Evolutionary conservation across 2,113 vertebrate genomes (phyloP), one percentile per base, ranked within the genome.

Genomic region (Spea bombifrons): DNA sequence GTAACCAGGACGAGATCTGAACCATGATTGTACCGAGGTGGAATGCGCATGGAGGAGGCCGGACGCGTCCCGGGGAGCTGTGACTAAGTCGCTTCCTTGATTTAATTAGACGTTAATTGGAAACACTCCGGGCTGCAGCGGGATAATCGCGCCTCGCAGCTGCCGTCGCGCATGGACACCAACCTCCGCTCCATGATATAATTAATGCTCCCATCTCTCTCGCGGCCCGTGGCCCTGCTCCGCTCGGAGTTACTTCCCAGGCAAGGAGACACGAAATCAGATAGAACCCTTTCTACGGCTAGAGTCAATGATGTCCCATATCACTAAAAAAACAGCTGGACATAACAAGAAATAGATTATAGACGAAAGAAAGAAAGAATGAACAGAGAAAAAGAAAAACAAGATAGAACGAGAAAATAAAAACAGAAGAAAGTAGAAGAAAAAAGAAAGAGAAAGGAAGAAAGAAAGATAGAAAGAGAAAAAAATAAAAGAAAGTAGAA

Each of bases 41-140:
- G 76, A 78, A 78, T 78, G 76, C 67, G n/a, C 75, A 50, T 30
- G 66, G 9, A 10, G 45, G n/a, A 48, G 75, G 53, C 68, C 57
- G 75, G 66, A 69, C 66, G 13, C 57, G 52, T 59, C 68, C 75
- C 52, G 75, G 43, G 43, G 75, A 76, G 75, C 68, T 78, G 76
- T 78, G 76, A 78, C 76, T 78, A 78, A 78, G 59, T 46, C 5
- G 67, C 75, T 71, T 57, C 67, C 46, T 53, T 78, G 76, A 78
- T 78, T 71, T 78, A 78, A 78, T 78, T 78, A 78, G 66, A 4
- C 76, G 64, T 78, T 78, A 78, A 78, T 78, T 78, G 76, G 43
- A 78, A 78, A 71, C 76, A 78, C 76, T 78, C 76, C 30, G 49
- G 7, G 66, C 64, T 59, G 2, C 53, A 47, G 7, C 45, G 73